These are phyloP conservation scores for Halocynthia aurantium DNA, from an alignment of 23 tunicate genomes.

Conservation along the genomic window DNA sequence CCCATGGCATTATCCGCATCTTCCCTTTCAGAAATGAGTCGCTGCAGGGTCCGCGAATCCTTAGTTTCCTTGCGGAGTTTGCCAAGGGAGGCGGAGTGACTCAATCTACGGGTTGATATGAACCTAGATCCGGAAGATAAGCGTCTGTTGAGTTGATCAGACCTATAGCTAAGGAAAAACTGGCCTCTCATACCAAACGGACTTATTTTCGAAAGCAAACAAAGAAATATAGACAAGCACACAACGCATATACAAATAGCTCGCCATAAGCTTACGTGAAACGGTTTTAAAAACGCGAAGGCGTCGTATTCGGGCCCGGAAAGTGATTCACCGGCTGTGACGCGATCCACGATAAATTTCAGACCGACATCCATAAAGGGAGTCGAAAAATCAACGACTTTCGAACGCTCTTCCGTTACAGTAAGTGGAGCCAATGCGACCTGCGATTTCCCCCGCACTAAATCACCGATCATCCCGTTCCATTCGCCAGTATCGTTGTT, in stretches of 20 bases:
- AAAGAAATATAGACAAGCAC: conserved; percentile 39
- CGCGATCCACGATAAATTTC: conserved; percentile 41
- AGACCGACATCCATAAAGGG: conserved; percentile 50
- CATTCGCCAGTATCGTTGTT: conserved; percentile 30
- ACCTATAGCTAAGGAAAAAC: conserved; percentile 49
- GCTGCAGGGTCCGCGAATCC: conserved; percentile 6
- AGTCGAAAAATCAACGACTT: conserved; percentile 57
- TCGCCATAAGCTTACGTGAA: conserved; percentile 32
- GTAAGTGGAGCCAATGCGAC: conserved; percentile 67
- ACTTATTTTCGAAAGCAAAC: conserved; percentile 57
- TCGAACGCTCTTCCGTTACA: conserved; percentile 35
- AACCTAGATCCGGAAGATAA: neutral
- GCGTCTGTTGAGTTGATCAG: conserved; percentile 16
- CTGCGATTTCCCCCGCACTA: conserved; percentile 43
- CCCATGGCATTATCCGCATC: conserved; percentile 76
- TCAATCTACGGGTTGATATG: neutral
- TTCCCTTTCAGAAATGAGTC: conserved; percentile 32
- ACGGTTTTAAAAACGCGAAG: conserved; percentile 72
- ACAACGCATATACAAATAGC: conserved; percentile 51
- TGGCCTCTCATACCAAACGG: conserved; percentile 84
- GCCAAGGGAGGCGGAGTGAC: neutral
- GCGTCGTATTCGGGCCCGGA: conserved; percentile 33
- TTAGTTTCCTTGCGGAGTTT: neutral
- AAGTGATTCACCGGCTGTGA: neutral
- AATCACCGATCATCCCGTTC: conserved; percentile 84